Evolutionary conservation across 2,797 vertebrate genomes (phyloP).

Genomic region (Apodemus agrarius): DNA sequence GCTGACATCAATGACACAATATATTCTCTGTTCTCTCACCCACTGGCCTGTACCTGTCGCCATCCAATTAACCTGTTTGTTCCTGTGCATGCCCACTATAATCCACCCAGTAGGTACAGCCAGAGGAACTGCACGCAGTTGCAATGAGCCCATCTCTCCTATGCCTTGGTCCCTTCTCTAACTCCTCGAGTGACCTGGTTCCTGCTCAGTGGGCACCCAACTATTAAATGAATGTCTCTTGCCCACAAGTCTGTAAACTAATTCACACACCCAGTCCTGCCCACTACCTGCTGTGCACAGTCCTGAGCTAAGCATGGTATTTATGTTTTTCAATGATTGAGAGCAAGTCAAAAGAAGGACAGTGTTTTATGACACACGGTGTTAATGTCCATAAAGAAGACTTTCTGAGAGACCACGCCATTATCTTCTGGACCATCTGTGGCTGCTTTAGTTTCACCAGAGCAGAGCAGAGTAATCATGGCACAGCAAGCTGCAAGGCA

Average conservation of each 20-base stretch:
- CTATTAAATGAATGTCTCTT: background rate
- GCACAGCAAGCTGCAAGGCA: background rate
- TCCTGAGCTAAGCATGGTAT: background rate
- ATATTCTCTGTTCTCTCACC: background rate
- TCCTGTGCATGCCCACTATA: background rate
- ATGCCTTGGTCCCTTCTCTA: background rate
- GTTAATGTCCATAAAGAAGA: background rate
- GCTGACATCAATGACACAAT: background rate
- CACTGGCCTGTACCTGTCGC: background rate
- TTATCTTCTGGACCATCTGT: background rate
- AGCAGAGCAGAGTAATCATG: background rate
- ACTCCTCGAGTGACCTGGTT: background rate
- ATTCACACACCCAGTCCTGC: rapidly evolving
- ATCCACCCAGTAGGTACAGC: background rate
- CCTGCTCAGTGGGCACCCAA: background rate
- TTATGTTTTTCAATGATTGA: background rate
- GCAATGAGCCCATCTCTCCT: background rate
- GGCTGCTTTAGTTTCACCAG: background rate
- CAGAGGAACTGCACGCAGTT: background rate
- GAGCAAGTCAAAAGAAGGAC: background rate
- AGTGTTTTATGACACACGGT: background rate
- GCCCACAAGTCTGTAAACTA: background rate
- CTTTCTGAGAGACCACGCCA: background rate
- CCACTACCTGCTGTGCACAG: background rate
- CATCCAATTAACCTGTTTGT: background rate